These are phyloP conservation scores for Sussaba pulchella DNA, from an alignment of 2,888 invertebrate species.

Conservation along the genomic window DNA sequence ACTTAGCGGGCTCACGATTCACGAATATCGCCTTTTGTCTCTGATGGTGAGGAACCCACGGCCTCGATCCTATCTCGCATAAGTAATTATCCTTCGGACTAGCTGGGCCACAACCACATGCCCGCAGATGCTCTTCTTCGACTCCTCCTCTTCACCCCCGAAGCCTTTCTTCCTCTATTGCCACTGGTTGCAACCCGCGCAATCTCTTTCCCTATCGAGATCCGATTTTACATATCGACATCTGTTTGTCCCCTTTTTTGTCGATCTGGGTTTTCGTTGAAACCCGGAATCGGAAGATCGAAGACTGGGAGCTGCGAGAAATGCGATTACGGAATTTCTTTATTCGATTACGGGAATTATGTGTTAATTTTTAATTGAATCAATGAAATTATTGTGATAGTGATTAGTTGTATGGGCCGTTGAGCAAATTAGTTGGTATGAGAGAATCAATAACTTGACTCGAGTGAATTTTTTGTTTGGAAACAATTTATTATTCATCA, in stretches of 20 bases:
- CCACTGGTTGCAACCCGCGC: conserved; percentile 21
- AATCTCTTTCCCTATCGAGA: conserved; percentile 42
- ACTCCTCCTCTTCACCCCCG: too few relatives aligned
- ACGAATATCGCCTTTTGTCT: conserved; percentile 80
- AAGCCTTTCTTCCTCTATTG: not conserved
- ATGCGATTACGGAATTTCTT: conserved; percentile 7
- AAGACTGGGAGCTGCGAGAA: not conserved
- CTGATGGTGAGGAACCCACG: conserved; percentile 72
- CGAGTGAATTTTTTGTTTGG: too few relatives aligned
- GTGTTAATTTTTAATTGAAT: too few relatives aligned
- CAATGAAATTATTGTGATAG: too few relatives aligned
- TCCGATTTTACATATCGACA: conserved; percentile 28
- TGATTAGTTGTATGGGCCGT: too few relatives aligned
- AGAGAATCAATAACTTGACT: too few relatives aligned
- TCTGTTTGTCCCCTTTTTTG: not conserved
- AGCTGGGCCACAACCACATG: conserved; percentile 53
- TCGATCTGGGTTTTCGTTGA: not conserved
- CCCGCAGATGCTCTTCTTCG: conserved; percentile 28
- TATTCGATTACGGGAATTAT: not conserved
- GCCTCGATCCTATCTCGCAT: conserved; percentile 83
- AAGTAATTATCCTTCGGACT: conserved; percentile 82
- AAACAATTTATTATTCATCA: not conserved
- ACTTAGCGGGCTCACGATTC: conserved; percentile 63
- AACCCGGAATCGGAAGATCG: not conserved
- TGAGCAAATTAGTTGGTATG: too few relatives aligned